Percentiles rank a stretch among this genome's conserved stretches.
phyloP scores from a whole-genome alignment of 2,113 vertebrate genomes.

The Archocentrus centrarchus region DNA sequence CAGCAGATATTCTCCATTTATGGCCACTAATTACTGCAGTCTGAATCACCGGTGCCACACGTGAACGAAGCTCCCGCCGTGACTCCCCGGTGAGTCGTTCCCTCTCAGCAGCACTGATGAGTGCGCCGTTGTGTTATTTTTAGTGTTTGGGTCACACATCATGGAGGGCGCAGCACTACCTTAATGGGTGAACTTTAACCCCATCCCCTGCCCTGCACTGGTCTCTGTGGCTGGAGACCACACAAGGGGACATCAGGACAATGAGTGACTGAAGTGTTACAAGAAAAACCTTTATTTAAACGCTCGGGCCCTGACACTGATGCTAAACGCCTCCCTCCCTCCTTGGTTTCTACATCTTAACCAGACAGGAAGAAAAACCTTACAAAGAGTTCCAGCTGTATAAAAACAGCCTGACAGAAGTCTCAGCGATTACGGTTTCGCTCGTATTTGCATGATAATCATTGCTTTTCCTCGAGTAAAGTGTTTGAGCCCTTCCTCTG shows the following conservation, averaged over 20 bases:
- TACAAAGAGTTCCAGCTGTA: neutral
- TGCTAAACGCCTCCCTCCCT: too few relatives aligned
- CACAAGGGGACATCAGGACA: neutral
- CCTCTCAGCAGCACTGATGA: neutral
- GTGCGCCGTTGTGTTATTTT: neutral
- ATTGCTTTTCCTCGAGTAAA: neutral
- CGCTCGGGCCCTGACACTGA: too few relatives aligned
- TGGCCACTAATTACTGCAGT: too few relatives aligned
- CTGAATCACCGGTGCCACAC: too few relatives aligned
- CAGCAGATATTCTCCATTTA: too few relatives aligned
- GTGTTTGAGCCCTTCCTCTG: neutral
- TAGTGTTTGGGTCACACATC: neutral
- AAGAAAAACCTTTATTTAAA: too few relatives aligned
- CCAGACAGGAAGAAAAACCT: neutral
- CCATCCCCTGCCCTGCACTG: neutral
- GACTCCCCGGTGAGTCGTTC: neutral
- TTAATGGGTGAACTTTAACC: rapidly evolving
- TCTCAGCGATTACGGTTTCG: neutral
- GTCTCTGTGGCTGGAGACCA: neutral
- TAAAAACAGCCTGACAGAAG: neutral
- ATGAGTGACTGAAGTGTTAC: neutral
- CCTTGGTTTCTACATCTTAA: too few relatives aligned
- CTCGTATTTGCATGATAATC: neutral
- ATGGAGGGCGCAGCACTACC: neutral
- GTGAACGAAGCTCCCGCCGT: neutral